Conservation (phyloP, 2,797 vertebrate genomes). For the Helarctos malayanus region DNA sequence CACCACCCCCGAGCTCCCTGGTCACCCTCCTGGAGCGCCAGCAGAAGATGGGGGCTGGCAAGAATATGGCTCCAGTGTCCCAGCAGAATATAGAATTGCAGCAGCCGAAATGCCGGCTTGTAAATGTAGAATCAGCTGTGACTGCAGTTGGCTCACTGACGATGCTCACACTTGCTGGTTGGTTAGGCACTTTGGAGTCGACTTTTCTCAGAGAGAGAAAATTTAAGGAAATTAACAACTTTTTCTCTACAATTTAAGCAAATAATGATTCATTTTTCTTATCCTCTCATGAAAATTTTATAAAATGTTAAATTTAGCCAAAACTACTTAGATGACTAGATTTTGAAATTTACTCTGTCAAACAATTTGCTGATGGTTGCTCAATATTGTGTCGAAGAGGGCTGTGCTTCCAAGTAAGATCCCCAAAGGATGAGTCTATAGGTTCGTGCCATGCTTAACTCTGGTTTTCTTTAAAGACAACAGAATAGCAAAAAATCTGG, state of each 20-base stretch:
- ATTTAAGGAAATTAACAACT: not conserved
- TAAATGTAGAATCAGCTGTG: not conserved
- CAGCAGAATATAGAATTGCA: not conserved
- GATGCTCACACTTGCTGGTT: not conserved
- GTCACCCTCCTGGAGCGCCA: not conserved
- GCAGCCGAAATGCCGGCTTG: not conserved
- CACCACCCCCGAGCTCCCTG: not conserved
- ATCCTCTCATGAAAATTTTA: not conserved
- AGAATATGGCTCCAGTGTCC: not conserved
- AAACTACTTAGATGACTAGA: not conserved
- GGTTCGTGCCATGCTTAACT: not conserved
- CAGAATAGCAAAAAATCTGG: not conserved
- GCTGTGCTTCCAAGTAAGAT: too few species aligned
- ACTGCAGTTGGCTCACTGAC: not conserved
- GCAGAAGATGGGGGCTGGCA: not conserved
- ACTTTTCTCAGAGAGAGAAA: not conserved
- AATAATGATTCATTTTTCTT: not conserved
- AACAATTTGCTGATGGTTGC: rapidly evolving
- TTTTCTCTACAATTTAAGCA: not conserved
- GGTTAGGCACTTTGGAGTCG: not conserved
- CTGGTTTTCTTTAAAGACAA: not conserved
- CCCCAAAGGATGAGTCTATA: not conserved
- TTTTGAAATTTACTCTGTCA: not conserved
- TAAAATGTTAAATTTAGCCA: not conserved
- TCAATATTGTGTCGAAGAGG: too few species aligned